Evolutionary conservation across 1,140 invertebrate species (phyloP).

Genomic region (Apis mellifera): DNA sequence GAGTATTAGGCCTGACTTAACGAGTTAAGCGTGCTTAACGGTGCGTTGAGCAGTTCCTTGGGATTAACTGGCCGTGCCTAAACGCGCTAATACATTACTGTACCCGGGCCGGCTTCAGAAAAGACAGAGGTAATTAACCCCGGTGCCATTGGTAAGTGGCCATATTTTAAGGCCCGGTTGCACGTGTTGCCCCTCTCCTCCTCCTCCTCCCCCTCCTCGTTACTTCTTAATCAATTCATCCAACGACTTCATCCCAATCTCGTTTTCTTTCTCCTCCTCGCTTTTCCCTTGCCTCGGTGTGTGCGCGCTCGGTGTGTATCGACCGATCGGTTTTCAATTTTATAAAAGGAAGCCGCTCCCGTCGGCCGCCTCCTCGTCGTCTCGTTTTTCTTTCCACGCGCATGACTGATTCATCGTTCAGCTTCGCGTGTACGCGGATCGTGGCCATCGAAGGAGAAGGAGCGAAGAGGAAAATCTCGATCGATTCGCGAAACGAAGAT

Average conservation of each 20-base stretch:
- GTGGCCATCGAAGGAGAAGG: no score
- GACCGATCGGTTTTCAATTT: background rate
- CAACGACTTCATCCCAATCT: constrained; percentile 42
- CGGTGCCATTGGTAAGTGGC: constrained; percentile 47
- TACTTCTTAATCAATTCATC: constrained; percentile 61
- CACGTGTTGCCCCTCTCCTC: constrained; percentile 44
- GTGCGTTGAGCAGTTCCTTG: constrained; percentile 71
- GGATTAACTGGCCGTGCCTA: constrained; percentile 73
- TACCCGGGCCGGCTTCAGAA: constrained; percentile 54
- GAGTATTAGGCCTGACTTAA: constrained; percentile 62
- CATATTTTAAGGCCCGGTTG: constrained; percentile 64
- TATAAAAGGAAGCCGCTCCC: background rate
- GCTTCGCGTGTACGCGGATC: constrained; percentile 23
- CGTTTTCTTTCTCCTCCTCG: no score
- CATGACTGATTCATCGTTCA: constrained; percentile 51
- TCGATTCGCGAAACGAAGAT: background rate
- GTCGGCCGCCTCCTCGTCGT: constrained; percentile 4
- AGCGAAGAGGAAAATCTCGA: background rate
- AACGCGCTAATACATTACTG: constrained; percentile 75
- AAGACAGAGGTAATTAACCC: constrained; percentile 73
- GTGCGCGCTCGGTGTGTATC: no score
- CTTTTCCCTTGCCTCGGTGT: background rate
- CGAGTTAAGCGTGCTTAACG: constrained; percentile 72
- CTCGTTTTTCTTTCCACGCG: background rate
- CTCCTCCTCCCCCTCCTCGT: background rate